These are phyloP conservation scores for Melanotaenia nigrans DNA, from an alignment of 2,797 vertebrate species.

Conservation along the genomic window DNA sequence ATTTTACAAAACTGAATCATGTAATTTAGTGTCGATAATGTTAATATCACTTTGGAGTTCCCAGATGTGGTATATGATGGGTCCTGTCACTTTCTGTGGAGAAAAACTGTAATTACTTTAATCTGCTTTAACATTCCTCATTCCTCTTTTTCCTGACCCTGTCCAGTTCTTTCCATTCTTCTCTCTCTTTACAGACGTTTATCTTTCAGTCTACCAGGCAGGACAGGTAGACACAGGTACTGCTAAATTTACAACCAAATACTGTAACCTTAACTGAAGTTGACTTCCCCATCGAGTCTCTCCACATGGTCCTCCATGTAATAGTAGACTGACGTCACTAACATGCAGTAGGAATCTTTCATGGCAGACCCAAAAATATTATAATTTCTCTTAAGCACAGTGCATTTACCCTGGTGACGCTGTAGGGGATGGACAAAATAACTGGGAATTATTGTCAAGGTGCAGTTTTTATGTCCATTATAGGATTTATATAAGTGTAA, in stretches of 20 bases:
- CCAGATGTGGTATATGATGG: slow-evolving; percentile 80
- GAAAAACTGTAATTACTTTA: slow-evolving; percentile 86
- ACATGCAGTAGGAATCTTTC: slow-evolving; percentile 85
- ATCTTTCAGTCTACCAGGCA: slow-evolving; percentile 99
- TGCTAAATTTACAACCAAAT: slow-evolving; percentile 87
- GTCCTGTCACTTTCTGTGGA: slow-evolving; percentile 79
- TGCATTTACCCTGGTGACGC: background rate
- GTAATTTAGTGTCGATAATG: background rate
- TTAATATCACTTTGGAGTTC: background rate
- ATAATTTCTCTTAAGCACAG: background rate
- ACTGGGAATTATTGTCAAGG: background rate
- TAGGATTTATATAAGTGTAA: no score
- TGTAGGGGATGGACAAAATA: background rate
- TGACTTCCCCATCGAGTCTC: slow-evolving; percentile 59
- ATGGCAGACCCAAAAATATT: slow-evolving; percentile 88
- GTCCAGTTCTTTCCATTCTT: slow-evolving; percentile 99
- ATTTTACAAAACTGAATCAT: background rate
- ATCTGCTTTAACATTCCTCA: slow-evolving; percentile 89
- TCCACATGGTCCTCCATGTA: slow-evolving; percentile 82
- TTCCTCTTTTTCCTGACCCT: slow-evolving; percentile 94
- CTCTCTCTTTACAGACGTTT: slow-evolving; percentile 99
- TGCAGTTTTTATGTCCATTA: no score
- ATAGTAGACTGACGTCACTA: slow-evolving; percentile 90
- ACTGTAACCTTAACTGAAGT: slow-evolving; percentile 74
- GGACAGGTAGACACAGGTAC: slow-evolving; percentile 99